phyloP scores from a whole-genome alignment of 2,888 invertebrate genomes.

The Drosophila incognita region DNA sequence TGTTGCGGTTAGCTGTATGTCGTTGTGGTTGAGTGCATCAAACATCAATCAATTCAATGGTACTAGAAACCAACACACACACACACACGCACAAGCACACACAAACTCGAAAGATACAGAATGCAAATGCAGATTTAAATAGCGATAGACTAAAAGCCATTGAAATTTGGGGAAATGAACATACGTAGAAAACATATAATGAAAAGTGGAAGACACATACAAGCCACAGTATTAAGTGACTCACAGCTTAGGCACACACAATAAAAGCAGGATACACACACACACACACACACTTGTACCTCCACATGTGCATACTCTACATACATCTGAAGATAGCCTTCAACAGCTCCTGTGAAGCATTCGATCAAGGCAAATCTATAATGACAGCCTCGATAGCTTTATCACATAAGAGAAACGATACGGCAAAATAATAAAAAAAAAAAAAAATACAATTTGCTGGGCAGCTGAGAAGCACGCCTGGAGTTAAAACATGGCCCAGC shows the following conservation, averaged over 20 bases:
- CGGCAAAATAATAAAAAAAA: slow-evolving; percentile 17
- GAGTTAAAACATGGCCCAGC: not conserved
- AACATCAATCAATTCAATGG: slow-evolving; percentile 80
- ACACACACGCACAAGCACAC: slow-evolving; percentile 2
- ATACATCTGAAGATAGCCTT: slow-evolving; percentile 30
- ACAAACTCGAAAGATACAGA: slow-evolving; percentile 6
- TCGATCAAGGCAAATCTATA: slow-evolving; percentile 76
- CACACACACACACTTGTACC: slow-evolving; percentile 3
- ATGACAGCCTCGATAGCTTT: slow-evolving; percentile 70
- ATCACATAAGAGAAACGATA: slow-evolving; percentile 39
- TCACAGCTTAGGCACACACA: slow-evolving; percentile 56
- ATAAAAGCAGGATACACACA: slow-evolving; percentile 36
- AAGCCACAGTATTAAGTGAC: slow-evolving; percentile 72
- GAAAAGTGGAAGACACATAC: slow-evolving; percentile 66
- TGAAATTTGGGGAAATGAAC: slow-evolving; percentile 60
- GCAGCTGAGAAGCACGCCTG: slow-evolving; percentile 2
- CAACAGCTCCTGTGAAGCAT: slow-evolving; percentile 65
- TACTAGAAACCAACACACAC: slow-evolving; percentile 58
- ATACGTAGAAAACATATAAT: slow-evolving; percentile 57
- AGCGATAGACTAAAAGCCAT: slow-evolving; percentile 41
- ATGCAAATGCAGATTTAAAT: slow-evolving; percentile 32
- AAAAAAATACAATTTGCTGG: slow-evolving; percentile 27
- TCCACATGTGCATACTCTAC: not conserved
- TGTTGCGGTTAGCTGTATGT: slow-evolving; percentile 76
- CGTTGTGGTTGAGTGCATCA: slow-evolving; percentile 78